Base-by-base conservation (phyloP, 2,113 vertebrate genomes). In the Meleagris gallopavo region DNA sequence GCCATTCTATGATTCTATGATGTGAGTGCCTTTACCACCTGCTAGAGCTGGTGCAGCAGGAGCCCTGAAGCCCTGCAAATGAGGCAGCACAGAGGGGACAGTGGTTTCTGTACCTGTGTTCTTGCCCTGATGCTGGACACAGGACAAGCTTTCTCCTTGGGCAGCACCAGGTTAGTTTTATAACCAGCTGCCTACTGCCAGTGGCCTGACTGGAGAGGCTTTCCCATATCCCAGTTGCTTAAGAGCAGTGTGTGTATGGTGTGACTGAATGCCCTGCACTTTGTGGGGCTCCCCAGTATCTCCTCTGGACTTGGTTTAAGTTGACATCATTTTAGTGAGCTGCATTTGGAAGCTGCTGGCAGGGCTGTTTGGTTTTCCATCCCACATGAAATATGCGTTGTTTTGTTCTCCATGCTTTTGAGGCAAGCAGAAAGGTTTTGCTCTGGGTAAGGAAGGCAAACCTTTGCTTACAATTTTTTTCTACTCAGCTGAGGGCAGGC, bases 381-480 rank as follows among this genome's bases (percentile, higher is more conserved):
- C 0, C 22, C 7, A 4, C 6, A 2, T 2, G 9, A 62, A 85
- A 45, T 30, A 10, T 0, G 20, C n/a, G 54, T 34, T 45, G 1
- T 52, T 91, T 70, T 65, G 32, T 27, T 75, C 72, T 60, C 57
- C 43, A 46, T 60, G 29, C 61, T 50, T 3, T 2, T 3, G n/a
- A 65, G 40, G 5, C 36, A 75, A 38, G 75, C 57, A 15, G 62
- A 36, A 10, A 89, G 57, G 20, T 76, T 76, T 43, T 30, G 0
- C 1, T 40, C 2, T 34, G 24, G 30, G 45, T 25, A 55, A 73
- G 21, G 62, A 76, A 66, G 34, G 14, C 1, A 40, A 50, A 34
- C 12, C 67, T 70, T 4, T 17, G 3, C 30, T 65, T 54, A 4
- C 11, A 19, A 55, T 29, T 27, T 22, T 75, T 61, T 86, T 87